Base-by-base conservation (phyloP, 1,140 invertebrate genomes). In the Eciton burchellii region DNA sequence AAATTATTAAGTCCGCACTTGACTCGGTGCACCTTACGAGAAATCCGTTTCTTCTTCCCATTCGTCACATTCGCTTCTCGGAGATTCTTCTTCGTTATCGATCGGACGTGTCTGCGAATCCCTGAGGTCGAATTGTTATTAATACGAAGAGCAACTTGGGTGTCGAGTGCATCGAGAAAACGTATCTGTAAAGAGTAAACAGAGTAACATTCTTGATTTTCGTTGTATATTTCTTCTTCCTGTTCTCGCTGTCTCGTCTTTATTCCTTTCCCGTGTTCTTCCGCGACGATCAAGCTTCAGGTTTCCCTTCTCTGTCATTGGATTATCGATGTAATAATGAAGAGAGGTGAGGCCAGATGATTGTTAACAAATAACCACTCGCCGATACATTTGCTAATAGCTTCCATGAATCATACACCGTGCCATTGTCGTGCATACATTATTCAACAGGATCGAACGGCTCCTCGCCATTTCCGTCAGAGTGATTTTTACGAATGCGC, bases 401-500 rank as follows among this genome's bases (percentile, higher is more conserved):
- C n/a, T 41, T 26, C 70, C 74, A 57, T 79, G 74, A 79, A 79
- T 70, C 35, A 70, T 79, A 54, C 52, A 79, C 70, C 41, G 52
- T 79, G 45, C 49, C 49, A 79, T 79, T 79, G 63, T 79, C 74
- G 74, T 68, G 74, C 74, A 79, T 79, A 79, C 74, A 79, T 79
- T 79, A 79, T 79, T 79, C 74, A 79, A 68, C n/a, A 45, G 74
- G 19, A 79, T 79, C 74, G 74, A 79, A 35, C 74, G 63, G n/a
- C 35, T 68, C 16, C 49, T 45, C 63, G 74, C n/a, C 16, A 70
- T 79, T 79, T 68, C 47, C 52, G 62, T 54, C 63, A 79, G 74
- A 56, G 43, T 56, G 63, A 70, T 68, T 79, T 79, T 79, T 79
- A 79, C 57, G 35, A 79, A 79, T 68, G 35, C 4, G 35, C 9